phyloP scores from a whole-genome alignment of 1,140 invertebrate genomes.

The Nylanderia fulva region DNA sequence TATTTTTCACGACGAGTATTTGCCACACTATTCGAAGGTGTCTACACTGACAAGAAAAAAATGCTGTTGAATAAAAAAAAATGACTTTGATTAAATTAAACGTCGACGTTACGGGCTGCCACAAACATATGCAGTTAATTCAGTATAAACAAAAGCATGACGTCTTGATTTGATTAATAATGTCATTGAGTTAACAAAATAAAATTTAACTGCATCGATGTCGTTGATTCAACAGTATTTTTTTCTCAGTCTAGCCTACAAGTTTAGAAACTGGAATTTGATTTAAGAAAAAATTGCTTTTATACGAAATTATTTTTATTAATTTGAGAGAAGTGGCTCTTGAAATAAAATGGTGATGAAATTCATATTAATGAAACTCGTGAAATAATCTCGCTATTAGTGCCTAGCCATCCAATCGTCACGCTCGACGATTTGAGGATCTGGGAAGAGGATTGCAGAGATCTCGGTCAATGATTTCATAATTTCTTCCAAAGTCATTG shows the following conservation, averaged over 20 bases:
- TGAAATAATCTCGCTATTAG: background rate
- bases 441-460: background rate
- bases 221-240: too few relatives aligned
- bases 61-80: too few relatives aligned
- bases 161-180: too few relatives aligned
- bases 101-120: too few relatives aligned
- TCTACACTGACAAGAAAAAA: too few relatives aligned
- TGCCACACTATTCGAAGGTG: background rate
- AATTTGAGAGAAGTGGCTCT: background rate
- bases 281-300: background rate
- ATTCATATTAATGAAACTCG: background rate
- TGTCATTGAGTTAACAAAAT: too few relatives aligned
- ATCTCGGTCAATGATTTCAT: background rate
- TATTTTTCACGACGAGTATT: background rate
- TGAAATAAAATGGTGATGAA: background rate
- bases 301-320: background rate
- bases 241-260: too few relatives aligned
- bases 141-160: too few relatives aligned
- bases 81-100: too few relatives aligned
- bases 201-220: too few relatives aligned
- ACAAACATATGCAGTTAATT: too few relatives aligned
- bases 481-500: conserved; percentile 5
- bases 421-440: conserved; percentile 12
- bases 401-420: background rate
- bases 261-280: background rate